A percentile compares a stretch with the other conserved stretches of the same genome.
Conservation (phyloP, 2,797 vertebrate genomes). For the Champsocephalus gunnari region DNA sequence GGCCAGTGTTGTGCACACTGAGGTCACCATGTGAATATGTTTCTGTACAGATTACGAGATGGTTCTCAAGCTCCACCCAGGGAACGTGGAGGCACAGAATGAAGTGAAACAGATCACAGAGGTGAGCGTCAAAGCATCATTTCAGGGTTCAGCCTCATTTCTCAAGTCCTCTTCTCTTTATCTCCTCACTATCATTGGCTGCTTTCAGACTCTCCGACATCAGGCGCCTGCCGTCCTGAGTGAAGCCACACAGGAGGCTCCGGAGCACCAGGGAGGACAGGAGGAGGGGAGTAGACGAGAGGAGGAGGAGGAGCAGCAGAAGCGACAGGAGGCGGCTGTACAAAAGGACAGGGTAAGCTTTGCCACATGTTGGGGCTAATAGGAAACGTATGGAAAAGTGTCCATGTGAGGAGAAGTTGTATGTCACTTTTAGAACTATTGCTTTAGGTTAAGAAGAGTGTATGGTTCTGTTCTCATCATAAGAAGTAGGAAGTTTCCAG, state of each 20-base stretch:
- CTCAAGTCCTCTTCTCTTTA: accelerated
- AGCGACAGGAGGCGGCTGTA: conserved; percentile 89
- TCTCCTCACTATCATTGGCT: accelerated
- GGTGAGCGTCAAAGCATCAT: conserved; percentile 72
- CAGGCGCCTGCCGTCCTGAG: conserved; percentile 52
- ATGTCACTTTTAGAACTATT: background rate
- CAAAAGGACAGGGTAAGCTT: conserved; percentile 92
- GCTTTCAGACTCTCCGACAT: conserved; percentile 78
- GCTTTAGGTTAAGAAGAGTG: background rate
- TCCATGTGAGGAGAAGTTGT: background rate
- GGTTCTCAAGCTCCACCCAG: conserved; percentile 90
- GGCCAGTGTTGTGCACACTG: no score
- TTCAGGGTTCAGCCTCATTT: accelerated
- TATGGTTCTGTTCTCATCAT: background rate
- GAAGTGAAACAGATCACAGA: conserved; percentile 91
- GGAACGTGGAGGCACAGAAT: conserved; percentile 90
- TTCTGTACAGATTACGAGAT: conserved; percentile 90
- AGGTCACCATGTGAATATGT: conserved; percentile 9
- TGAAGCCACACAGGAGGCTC: conserved; percentile 40
- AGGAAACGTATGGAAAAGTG: background rate
- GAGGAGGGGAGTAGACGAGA: conserved; percentile 51
- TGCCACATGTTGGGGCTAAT: background rate
- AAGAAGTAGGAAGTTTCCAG: background rate
- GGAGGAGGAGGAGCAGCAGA: conserved; percentile 65
- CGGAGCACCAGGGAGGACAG: conserved; percentile 68